Evolutionary conservation across 2,888 invertebrate species (phyloP).

Genomic region (Laspeyria flexula): DNA sequence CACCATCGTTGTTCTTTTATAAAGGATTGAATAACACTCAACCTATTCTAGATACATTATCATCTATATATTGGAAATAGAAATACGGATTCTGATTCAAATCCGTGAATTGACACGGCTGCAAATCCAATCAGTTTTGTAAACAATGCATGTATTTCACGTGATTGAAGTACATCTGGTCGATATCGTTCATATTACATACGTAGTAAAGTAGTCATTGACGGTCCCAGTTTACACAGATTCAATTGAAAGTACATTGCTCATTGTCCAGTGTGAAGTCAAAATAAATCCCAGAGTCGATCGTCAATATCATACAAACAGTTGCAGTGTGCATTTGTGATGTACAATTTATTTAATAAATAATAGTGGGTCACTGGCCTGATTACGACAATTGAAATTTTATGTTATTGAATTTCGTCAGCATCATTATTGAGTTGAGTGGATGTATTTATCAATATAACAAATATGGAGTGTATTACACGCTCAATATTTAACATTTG

Average conservation of each 20-base stretch:
- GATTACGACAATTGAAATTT: neutral
- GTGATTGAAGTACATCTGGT: neutral
- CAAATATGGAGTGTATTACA: too few relatives aligned
- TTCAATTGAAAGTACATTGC: constrained; percentile 61
- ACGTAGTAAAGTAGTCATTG: constrained; percentile 27
- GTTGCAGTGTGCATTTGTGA: neutral
- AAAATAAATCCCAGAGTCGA: constrained; percentile 47
- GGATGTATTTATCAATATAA: too few relatives aligned
- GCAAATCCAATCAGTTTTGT: neutral
- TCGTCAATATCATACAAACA: constrained; percentile 9
- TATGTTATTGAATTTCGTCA: too few relatives aligned
- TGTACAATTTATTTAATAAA: neutral
- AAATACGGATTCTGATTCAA: too few relatives aligned
- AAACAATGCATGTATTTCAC: neutral
- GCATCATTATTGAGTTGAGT: too few relatives aligned
- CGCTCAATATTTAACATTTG: too few relatives aligned
- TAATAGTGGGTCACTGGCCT: too few relatives aligned
- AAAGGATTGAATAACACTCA: neutral
- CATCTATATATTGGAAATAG: too few relatives aligned
- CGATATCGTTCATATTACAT: neutral
- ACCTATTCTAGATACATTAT: neutral
- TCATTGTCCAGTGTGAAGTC: constrained; percentile 54
- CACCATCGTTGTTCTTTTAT: neutral
- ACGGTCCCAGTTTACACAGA: constrained; percentile 49
- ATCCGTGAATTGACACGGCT: neutral